Conservation (phyloP, 1,140 invertebrate genomes). For the Homalodisca vitripennis region DNA sequence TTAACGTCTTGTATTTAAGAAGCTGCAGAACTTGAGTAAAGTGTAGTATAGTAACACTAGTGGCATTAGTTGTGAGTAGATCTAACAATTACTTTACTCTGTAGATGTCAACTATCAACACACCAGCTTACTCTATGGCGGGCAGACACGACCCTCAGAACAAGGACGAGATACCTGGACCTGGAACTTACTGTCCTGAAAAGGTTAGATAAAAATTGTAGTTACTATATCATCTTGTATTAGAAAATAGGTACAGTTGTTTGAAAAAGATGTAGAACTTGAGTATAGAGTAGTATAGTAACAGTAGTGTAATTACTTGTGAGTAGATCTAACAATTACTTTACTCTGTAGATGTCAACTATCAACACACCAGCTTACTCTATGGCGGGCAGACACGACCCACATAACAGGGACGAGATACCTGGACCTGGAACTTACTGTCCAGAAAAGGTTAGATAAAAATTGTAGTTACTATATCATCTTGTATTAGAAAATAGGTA, state of each 20-base stretch:
- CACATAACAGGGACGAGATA: constrained; percentile 46
- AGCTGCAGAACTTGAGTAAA: too few relatives aligned
- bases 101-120: constrained; percentile 41
- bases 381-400: not conserved
- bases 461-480: too few relatives aligned
- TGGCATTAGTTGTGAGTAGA: not conserved
- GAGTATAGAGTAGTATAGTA: not conserved
- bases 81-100: not conserved
- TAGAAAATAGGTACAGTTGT: too few relatives aligned
- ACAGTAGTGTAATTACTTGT: constrained; percentile 35
- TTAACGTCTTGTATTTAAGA: too few relatives aligned
- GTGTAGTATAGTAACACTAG: not conserved
- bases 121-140: constrained; percentile 85
- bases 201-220: too few relatives aligned
- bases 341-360: constrained; percentile 32
- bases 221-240: too few relatives aligned
- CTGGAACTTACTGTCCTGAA: constrained; percentile 87
- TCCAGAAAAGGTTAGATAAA: constrained; percentile 56
- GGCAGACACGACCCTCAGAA: constrained; percentile 61
- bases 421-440: constrained; percentile 63
- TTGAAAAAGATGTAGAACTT: not conserved
- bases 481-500: too few relatives aligned
- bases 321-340: constrained; percentile 41
- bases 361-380: constrained; percentile 37
- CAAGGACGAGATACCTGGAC: constrained; percentile 73